Percentiles rank a stretch among this genome's conserved stretches.
Evolutionary conservation across 2,797 vertebrate species (phyloP).

Genomic region (Naso thynnoides): DNA sequence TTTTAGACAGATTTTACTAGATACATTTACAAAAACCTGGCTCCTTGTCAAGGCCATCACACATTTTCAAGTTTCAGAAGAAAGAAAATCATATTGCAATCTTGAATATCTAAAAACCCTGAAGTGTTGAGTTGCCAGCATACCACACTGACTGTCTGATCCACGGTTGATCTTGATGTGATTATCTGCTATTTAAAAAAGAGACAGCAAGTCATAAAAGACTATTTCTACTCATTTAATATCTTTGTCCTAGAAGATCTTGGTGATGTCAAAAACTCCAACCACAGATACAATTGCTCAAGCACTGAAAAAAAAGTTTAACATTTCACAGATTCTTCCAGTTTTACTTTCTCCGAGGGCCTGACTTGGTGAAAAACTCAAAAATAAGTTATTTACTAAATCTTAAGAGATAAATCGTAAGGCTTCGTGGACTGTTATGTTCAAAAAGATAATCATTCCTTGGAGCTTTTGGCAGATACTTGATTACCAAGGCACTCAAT

Average conservation of each 20-base stretch:
- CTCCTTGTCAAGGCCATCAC: constrained; percentile 11
- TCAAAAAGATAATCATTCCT: constrained; percentile 52
- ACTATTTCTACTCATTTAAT: constrained; percentile 3
- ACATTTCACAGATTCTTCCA: neutral
- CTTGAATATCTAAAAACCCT: constrained; percentile 17
- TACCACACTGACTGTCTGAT: constrained; percentile 29
- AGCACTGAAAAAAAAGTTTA: constrained; percentile 20
- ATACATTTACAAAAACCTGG: constrained; percentile 22
- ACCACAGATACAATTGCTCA: constrained; percentile 1
- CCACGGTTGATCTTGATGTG: constrained; percentile 20
- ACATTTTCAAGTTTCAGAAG: constrained; percentile 28
- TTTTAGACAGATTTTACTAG: constrained; percentile 10
- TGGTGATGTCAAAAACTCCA: neutral
- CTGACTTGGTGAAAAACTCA: neutral
- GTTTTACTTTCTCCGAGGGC: constrained; percentile 3
- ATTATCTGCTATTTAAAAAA: constrained; percentile 32
- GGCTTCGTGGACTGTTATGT: constrained; percentile 11
- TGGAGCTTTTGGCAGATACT: constrained; percentile 46
- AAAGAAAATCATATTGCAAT: constrained; percentile 25
- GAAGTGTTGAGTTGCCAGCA: constrained; percentile 31
- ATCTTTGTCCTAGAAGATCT: constrained; percentile 13
- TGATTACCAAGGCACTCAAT: constrained; percentile 66
- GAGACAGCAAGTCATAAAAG: constrained; percentile 10
- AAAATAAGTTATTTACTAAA: constrained; percentile 36
- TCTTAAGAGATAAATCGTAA: constrained; percentile 29